Evolutionary conservation across 1,140 invertebrate genomes (phyloP).

Genomic region (Papilio polyxenes): DNA sequence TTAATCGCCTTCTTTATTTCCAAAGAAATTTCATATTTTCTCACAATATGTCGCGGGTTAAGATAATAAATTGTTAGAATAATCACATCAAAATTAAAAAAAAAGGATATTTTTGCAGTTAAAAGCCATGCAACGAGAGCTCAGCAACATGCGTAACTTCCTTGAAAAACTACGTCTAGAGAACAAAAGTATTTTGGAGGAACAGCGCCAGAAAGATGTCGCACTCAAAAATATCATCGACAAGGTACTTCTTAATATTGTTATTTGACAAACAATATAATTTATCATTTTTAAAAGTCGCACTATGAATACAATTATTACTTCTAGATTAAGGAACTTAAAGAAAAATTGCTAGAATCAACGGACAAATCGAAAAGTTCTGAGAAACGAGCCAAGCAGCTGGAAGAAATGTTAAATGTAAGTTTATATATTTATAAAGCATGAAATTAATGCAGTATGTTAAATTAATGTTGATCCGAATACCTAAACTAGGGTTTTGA

Average conservation of each 20-base stretch:
- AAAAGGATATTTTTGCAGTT: constrained; percentile 49
- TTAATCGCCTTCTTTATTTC: too few relatives aligned
- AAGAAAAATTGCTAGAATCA: constrained; percentile 69
- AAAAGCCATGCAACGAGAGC: constrained; percentile 67
- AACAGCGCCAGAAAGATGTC: constrained; percentile 64
- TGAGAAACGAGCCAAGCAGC: constrained; percentile 72
- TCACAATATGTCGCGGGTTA: too few relatives aligned
- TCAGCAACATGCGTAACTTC: constrained; percentile 59
- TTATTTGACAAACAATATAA: neutral
- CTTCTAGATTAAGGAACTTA: constrained; percentile 69
- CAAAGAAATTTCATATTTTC: too few relatives aligned
- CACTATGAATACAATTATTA: constrained; percentile 30
- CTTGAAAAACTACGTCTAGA: constrained; percentile 67
- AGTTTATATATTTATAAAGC: constrained; percentile 42
- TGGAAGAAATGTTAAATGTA: constrained; percentile 77
- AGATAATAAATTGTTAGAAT: too few relatives aligned
- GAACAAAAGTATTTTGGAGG: constrained; percentile 66
- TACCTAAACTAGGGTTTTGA: too few relatives aligned
- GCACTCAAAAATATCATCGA: constrained; percentile 47
- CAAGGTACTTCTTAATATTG: constrained; percentile 51
- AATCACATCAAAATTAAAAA: too few relatives aligned
- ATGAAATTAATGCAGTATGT: too few relatives aligned
- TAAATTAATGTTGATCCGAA: too few relatives aligned
- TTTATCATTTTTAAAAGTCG: neutral
- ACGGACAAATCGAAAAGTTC: constrained; percentile 73